Evolutionary conservation across 2,113 vertebrate genomes (phyloP).

Genomic region (Tenrec ecaudatus): DNA sequence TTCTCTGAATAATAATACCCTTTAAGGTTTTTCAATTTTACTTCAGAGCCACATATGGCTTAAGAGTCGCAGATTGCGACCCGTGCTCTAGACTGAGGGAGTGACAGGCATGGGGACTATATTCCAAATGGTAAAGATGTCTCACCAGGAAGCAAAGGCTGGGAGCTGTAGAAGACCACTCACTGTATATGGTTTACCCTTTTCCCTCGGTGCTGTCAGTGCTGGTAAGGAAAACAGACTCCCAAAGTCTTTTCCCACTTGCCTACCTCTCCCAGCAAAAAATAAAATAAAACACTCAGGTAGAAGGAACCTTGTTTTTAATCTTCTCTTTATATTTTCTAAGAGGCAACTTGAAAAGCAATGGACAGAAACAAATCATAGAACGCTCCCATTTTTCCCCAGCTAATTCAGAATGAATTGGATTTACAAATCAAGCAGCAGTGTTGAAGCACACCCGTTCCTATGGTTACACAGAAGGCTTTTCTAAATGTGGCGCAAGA

Average conservation of each 20-base stretch:
- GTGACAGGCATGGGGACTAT: constrained; percentile 23
- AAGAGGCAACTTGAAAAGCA: constrained; percentile 65
- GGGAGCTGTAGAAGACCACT: not conserved
- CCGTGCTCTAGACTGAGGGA: constrained; percentile 8
- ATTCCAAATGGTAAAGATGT: constrained; percentile 46
- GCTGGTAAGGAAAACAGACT: not conserved
- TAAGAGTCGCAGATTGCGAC: too few relatives aligned
- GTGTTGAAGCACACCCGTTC: constrained; percentile 80
- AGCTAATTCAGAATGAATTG: constrained; percentile 69
- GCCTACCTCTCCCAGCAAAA: not conserved
- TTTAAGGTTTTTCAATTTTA: too few relatives aligned
- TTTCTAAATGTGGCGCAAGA: constrained; percentile 78
- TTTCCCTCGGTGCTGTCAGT: not conserved
- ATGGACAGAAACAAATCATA: constrained; percentile 47
- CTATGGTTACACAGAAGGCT: constrained; percentile 86
- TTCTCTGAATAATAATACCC: too few relatives aligned
- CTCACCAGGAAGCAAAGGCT: constrained; percentile 41
- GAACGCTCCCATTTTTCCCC: constrained; percentile 36
- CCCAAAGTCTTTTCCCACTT: not conserved
- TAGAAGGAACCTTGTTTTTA: constrained; percentile 36
- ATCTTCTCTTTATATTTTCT: constrained; percentile 64
- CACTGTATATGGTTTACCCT: not conserved
- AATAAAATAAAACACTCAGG: not conserved
- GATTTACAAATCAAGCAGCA: constrained; percentile 66
- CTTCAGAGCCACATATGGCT: too few relatives aligned